phyloP scores from a whole-genome alignment of 1,140 invertebrate genomes.

The Melanaphis sacchari region DNA sequence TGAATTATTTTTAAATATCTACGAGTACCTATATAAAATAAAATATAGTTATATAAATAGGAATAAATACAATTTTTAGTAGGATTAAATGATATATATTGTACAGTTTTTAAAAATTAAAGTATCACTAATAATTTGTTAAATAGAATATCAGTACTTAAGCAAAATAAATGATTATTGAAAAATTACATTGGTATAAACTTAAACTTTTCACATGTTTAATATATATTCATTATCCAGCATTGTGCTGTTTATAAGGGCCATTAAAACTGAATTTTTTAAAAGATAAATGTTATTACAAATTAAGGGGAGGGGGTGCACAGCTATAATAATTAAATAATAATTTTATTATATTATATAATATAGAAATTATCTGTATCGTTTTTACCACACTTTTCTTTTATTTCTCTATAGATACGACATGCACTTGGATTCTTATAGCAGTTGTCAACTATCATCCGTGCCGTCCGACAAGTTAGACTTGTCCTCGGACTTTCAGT shows the following conservation, averaged over 20 bases:
- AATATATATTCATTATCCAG: neutral
- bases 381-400: neutral
- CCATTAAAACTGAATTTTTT: neutral
- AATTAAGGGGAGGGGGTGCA: too few species aligned
- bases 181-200: neutral
- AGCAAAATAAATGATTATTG: neutral
- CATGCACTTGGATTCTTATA: constrained; percentile 65
- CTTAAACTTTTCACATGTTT: neutral
- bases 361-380: neutral
- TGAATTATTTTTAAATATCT: too few species aligned
- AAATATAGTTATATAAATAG: neutral
- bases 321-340: neutral
- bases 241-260: neutral
- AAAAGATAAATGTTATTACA: neutral
- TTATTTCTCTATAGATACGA: constrained; percentile 59
- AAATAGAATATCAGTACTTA: neutral
- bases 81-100: neutral
- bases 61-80: neutral
- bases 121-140: neutral
- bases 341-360: neutral
- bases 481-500: constrained; percentile 68
- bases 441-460: constrained; percentile 75
- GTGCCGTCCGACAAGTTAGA: constrained; percentile 73
- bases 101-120: neutral
- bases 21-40: neutral